Percentiles rank a stretch among this genome's conserved stretches.
Conservation (phyloP, 2,113 vertebrate species). For the Caloenas nicobarica region DNA sequence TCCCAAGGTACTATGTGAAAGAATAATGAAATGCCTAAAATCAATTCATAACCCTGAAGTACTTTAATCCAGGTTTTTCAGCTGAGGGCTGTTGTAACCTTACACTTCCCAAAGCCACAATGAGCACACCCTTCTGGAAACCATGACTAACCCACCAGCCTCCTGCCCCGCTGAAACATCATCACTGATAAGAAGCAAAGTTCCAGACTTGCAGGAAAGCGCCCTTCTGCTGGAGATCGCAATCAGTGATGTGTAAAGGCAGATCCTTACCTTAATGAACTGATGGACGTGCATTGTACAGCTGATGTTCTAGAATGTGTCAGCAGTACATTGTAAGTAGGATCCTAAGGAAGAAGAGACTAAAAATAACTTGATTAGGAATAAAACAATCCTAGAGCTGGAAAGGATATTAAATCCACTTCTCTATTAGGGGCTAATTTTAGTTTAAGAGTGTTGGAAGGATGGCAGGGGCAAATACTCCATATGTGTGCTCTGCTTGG, state of each 20-base stretch:
- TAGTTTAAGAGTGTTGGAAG: not conserved
- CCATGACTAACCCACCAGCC: not conserved
- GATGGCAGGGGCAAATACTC: rapidly evolving
- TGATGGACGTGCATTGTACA: too few species aligned
- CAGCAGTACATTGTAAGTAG: not conserved
- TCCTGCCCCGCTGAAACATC: not conserved
- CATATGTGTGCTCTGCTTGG: not conserved
- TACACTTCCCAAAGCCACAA: not conserved
- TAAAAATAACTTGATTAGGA: not conserved
- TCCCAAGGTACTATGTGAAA: not conserved
- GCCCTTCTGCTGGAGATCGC: not conserved
- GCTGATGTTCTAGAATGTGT: not conserved
- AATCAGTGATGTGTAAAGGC: not conserved
- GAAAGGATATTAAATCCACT: not conserved
- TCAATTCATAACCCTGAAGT: not conserved
- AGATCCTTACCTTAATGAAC: not conserved
- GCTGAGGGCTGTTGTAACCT: not conserved
- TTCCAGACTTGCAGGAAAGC: not conserved
- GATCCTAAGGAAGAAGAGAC: not conserved
- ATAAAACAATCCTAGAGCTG: not conserved
- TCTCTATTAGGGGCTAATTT: not conserved
- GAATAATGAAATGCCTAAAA: not conserved
- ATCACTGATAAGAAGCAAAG: too few species aligned
- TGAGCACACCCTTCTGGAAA: not conserved
- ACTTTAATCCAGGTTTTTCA: not conserved